Evolutionary conservation across 2,113 vertebrate species (phyloP).

Genomic region (Psittacula cyanocephala): DNA sequence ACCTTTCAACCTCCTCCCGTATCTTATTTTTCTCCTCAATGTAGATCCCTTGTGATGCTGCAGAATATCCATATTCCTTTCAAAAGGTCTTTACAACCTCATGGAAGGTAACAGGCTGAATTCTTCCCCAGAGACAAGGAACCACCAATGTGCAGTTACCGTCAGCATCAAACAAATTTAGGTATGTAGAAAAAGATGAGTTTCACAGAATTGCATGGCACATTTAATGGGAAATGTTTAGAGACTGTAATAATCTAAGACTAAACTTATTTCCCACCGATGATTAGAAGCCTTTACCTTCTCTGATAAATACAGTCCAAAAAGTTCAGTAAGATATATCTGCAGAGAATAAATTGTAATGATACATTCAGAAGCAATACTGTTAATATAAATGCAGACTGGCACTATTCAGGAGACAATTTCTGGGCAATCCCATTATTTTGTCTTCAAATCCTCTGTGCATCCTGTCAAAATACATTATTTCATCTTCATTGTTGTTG

Average conservation of each 20-base stretch:
- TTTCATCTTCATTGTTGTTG: constrained; percentile 58
- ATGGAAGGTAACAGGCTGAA: background rate
- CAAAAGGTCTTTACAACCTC: background rate
- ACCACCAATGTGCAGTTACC: background rate
- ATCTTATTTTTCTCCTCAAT: background rate
- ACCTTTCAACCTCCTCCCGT: background rate
- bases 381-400: background rate
- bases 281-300: background rate
- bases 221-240: background rate
- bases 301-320: background rate
- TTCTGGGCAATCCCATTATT: background rate
- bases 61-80: background rate
- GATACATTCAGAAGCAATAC: background rate
- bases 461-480: constrained; percentile 70
- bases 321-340: background rate
- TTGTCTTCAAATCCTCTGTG: constrained; percentile 45
- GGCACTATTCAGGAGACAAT: background rate
- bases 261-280: background rate
- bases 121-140: background rate
- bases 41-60: background rate
- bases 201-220: background rate
- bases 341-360: background rate
- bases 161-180: background rate
- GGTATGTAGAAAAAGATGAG: fast-evolving
- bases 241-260: background rate